phyloP scores from a whole-genome alignment of 2,113 vertebrate genomes.

The Ictidomys tridecemlineatus region DNA sequence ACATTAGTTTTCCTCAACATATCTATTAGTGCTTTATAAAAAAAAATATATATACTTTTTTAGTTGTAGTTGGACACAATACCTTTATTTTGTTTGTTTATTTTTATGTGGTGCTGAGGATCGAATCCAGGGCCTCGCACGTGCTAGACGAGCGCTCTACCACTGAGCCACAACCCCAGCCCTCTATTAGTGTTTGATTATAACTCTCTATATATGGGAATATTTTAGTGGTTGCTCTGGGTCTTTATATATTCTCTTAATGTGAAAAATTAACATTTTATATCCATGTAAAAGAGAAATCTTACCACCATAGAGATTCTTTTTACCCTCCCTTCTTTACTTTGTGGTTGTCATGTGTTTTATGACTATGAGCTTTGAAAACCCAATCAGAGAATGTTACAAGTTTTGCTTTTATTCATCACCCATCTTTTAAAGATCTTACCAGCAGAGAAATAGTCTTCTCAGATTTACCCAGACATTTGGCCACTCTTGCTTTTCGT shows the following conservation, averaged over 20 bases:
- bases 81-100: no score
- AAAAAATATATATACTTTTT: no score
- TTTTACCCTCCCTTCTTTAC: background rate
- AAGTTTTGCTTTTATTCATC: background rate
- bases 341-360: background rate
- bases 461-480: background rate
- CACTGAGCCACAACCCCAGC: no score
- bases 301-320: background rate
- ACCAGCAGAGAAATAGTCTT: background rate
- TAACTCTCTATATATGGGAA: background rate
- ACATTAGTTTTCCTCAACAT: background rate
- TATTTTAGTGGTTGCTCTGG: background rate
- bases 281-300: background rate
- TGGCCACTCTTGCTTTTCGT: constrained; percentile 1
- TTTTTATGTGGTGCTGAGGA: no score
- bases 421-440: constrained; percentile 28
- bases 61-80: no score
- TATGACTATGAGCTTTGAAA: background rate
- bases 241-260: background rate
- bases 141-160: no score
- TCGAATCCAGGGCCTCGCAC: no score
- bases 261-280: background rate
- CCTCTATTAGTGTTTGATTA: background rate
- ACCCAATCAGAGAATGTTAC: background rate
- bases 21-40: no score